Percentiles rank a stretch among this genome's conserved stretches.
These are phyloP conservation scores for Brachionus sp. DNA, from an alignment of 1,140 invertebrate genomes.

Conservation along the genomic window DNA sequence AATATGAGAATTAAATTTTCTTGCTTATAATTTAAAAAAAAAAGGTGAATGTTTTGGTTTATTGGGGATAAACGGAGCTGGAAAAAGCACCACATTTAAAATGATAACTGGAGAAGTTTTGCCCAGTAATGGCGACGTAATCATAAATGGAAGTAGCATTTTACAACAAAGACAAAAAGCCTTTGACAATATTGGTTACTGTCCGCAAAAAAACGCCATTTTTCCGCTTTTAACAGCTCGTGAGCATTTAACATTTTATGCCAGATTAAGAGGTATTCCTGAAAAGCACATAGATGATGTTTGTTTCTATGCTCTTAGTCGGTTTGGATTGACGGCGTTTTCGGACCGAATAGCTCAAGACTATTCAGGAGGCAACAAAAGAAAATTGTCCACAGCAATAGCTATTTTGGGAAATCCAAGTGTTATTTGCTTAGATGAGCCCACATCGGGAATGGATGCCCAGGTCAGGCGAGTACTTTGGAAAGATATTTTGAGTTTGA, in stretches of 20 bases:
- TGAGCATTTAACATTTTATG: conserved; percentile 72
- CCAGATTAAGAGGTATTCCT: conserved; percentile 68
- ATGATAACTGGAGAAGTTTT: conserved; percentile 71
- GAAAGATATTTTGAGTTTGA: conserved; percentile 53
- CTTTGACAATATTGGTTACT: conserved; percentile 60
- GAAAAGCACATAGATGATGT: conserved; percentile 52
- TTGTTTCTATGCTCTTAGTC: conserved; percentile 28
- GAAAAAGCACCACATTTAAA: conserved; percentile 83
- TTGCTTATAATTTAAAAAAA: no score
- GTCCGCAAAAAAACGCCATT: conserved; percentile 70
- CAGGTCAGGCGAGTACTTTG: conserved; percentile 56
- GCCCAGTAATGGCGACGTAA: conserved; percentile 65
- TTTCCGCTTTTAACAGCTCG: conserved; percentile 74
- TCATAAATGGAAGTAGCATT: conserved; percentile 48
- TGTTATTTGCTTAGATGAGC: conserved; percentile 48
- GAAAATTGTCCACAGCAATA: conserved; percentile 61
- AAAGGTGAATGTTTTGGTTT: conserved; percentile 77
- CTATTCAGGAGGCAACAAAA: conserved; percentile 66
- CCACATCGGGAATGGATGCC: conserved; percentile 61
- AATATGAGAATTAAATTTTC: no score
- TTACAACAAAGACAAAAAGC: not conserved
- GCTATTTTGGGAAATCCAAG: conserved; percentile 59
- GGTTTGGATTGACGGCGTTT: conserved; percentile 47
- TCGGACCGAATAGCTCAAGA: conserved; percentile 56
- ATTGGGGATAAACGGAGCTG: conserved; percentile 76